These are phyloP conservation scores for Labroides dimidiatus DNA, from an alignment of 2,797 vertebrate species.

Conservation along the genomic window DNA sequence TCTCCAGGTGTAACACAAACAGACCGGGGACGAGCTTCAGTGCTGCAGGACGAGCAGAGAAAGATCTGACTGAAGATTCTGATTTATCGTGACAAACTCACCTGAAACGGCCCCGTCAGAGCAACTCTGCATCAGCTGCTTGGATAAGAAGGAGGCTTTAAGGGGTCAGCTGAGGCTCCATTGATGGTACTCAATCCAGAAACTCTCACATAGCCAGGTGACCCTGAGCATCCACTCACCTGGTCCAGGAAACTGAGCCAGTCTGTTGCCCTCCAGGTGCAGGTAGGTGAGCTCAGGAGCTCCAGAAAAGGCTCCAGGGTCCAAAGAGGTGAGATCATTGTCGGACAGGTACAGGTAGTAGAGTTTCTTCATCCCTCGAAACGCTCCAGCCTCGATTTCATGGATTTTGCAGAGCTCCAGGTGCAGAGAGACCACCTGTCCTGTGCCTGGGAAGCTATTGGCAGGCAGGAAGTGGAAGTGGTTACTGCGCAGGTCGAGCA, in stretches of 20 bases:
- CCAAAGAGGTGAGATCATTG: conserved; percentile 86
- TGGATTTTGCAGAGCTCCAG: conserved; percentile 88
- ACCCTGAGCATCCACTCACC: conserved; percentile 47
- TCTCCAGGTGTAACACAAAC: conserved; percentile 89
- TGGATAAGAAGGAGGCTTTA: too few species aligned
- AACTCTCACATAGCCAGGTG: not conserved
- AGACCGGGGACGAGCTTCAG: conserved; percentile 84
- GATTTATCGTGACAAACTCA: too few species aligned
- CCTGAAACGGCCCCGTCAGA: too few species aligned
- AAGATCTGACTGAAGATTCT: not conserved
- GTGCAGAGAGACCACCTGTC: conserved; percentile 88
- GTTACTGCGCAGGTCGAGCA: conserved; percentile 89
- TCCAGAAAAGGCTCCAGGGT: conserved; percentile 80
- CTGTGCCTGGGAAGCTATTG: conserved; percentile 82
- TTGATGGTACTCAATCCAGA: too few species aligned
- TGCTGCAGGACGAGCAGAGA: conserved; percentile 37
- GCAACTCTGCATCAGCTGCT: too few species aligned
- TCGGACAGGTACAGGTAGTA: conserved; percentile 92
- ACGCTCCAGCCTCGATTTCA: conserved; percentile 79
- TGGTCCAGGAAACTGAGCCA: conserved; percentile 81
- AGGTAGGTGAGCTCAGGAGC: conserved; percentile 86
- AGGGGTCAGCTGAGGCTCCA: too few species aligned
- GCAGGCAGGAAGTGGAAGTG: conserved; percentile 82
- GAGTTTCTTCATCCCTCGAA: conserved; percentile 86
- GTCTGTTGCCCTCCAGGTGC: conserved; percentile 88